These are phyloP conservation scores for Mormoops blainvillei DNA, from an alignment of 2,113 vertebrate genomes.

Conservation along the genomic window DNA sequence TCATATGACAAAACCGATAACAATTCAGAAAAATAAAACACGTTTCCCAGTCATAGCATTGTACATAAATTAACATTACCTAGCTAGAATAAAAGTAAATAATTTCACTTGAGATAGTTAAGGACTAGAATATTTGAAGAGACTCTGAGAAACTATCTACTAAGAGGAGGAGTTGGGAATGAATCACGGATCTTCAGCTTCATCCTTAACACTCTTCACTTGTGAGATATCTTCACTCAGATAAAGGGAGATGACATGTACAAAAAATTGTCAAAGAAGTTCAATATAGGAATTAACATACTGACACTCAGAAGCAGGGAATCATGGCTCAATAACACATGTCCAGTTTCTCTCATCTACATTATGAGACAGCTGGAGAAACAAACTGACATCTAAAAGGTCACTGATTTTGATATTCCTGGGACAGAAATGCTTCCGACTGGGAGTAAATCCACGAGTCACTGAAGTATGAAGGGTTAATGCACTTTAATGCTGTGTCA, in stretches of 20 bases:
- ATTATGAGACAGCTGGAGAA: background rate
- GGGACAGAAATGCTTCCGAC: background rate
- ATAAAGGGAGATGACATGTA: background rate
- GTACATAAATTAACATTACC: background rate
- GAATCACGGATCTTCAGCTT: background rate
- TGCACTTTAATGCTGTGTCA: constrained; percentile 18
- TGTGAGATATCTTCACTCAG: background rate
- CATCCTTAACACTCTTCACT: too few relatives aligned
- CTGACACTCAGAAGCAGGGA: background rate
- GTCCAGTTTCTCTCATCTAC: background rate
- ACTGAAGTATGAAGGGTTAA: background rate
- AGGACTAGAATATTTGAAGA: background rate
- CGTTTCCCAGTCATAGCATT: background rate
- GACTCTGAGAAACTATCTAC: background rate
- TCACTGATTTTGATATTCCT: constrained; percentile 44
- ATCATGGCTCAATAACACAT: background rate
- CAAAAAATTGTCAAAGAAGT: background rate
- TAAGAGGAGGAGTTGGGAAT: background rate
- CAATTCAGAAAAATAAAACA: background rate
- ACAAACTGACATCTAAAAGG: constrained; percentile 35
- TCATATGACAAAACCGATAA: background rate
- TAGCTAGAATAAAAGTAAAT: background rate
- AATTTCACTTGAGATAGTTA: background rate
- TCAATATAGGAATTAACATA: background rate
- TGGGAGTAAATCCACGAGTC: constrained; percentile 18